Base-by-base conservation (phyloP, 2,888 invertebrate genomes). In the Deilephila porcellus region DNA sequence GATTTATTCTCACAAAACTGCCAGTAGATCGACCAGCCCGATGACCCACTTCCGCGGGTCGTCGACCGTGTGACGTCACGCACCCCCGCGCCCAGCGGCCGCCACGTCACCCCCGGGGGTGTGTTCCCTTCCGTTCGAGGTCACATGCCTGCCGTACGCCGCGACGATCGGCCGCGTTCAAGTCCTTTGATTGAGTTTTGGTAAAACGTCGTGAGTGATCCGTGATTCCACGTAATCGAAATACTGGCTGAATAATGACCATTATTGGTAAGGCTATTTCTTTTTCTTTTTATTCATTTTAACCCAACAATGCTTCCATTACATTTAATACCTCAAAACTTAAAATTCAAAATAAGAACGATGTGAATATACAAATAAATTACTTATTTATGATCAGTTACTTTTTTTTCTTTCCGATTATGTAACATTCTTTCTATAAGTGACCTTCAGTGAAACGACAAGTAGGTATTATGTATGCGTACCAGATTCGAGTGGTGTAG, bases 61-160 rank as follows among this genome's bases (percentile, higher is more conserved):
- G 90, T 82, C 90, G 92, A 92, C 93, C 93, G 90, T 82, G 91
- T 94, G 94, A 93, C 94, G 94, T 94, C 94, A 93, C 91, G 79
- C 82, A 77, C 85, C 82, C 77, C 85, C 83, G 81, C 79, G 84
- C 83, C 83, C 80, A 81, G 82, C 83, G 80, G 76, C 79, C 79
- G 82, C 79, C 88, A 82, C 88, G 87, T 87, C 90, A 88, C 81
- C 87, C 83, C 80, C 79, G 89, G 91, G 92, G 91, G 91, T 92
- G 91, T 90, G 90, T 88, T 86, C 84, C 84, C 81, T 83, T 81
- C 87, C 85, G 76, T 83, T 87, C 91, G 93, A 93, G 93, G 93
- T 93, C 93, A 94, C 88, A 91, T 87, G 89, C 87, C 83, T 84
- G 82, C 85, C 86, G 87, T 80, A 85, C 80, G 79, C 82, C 86